Base-by-base conservation (phyloP, 2,113 vertebrate genomes). In the Romanogobio albipinnatus region DNA sequence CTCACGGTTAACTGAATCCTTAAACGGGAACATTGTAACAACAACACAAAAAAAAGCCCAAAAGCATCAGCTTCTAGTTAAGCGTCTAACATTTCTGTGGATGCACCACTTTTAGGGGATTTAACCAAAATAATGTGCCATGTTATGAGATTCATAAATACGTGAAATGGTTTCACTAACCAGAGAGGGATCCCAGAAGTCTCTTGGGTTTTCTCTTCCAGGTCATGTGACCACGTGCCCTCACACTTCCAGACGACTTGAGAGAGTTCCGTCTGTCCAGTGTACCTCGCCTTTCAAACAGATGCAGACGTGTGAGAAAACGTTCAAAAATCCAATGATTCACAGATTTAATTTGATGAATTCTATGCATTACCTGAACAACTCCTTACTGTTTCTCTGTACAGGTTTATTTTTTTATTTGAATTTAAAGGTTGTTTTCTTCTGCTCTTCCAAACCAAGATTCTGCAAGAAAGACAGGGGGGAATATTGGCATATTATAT, bases 191-290 rank as follows among this genome's bases (percentile, higher is more conserved):
- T 94, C 91, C 93, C 87, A 93, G 87, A 91, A 90, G 91, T 92
- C 90, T 93, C 89, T 91, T 91, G 85, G 91, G 87, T 89, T 92
- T 94, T 93, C 90, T 93, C 92, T 93, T 95, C 93, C 93, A 94
- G 93, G 93, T 95, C 94, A 95, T 94, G 94, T 95, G 94, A 94
- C 93, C 93, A 90, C 89, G 90, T 89, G 91, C 92, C 86, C 89
- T 88, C 91, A 92, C 91, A 89, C 91, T 87, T 91, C 86, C 88
- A 90, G 86, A 89, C 89, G 90, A 92, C 92, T 82, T 59, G 51
- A 88, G 82, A 84, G 70, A 86, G 45, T 47, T 87, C 79, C 15
- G 62, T 86, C 83, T 71, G 77, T 88, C 86, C 86, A 84, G 81
- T 49, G 4, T 79, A 87, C 33, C 39, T 86, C 71, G 85, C 87